phyloP scores from a whole-genome alignment of 2,797 vertebrate genomes.

The Poecilia picta region DNA sequence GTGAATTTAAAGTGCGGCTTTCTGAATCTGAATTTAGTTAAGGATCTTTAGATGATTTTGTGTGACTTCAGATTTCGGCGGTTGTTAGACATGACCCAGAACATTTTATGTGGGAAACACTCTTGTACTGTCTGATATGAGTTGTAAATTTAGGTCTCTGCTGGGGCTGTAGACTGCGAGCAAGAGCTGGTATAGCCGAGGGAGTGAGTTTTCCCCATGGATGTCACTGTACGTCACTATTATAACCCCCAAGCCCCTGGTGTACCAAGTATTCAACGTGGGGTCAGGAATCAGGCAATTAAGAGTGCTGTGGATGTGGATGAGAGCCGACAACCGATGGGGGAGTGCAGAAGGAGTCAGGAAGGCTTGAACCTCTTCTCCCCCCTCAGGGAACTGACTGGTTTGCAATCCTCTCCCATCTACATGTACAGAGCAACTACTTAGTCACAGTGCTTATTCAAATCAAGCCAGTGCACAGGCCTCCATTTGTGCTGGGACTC shows the following conservation, averaged over 20 bases:
- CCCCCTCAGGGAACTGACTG: slow-evolving; percentile 66
- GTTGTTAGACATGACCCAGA: slow-evolving; percentile 1
- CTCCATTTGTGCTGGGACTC: slow-evolving; percentile 22
- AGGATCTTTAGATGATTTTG: background rate
- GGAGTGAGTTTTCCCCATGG: slow-evolving; percentile 49
- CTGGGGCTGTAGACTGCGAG: slow-evolving; percentile 22
- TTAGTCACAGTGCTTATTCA: slow-evolving; percentile 64
- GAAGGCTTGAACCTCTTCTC: slow-evolving; percentile 55
- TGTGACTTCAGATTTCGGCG: slow-evolving; percentile 2
- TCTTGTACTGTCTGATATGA: slow-evolving; percentile 20
- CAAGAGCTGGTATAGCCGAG: slow-evolving; percentile 37
- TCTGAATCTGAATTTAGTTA: background rate
- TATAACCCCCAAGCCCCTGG: slow-evolving; percentile 56
- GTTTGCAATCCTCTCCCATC: slow-evolving; percentile 59
- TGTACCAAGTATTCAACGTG: slow-evolving; percentile 52
- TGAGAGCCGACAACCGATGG: slow-evolving; percentile 74
- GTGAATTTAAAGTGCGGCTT: background rate
- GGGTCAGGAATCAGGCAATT: slow-evolving; percentile 71
- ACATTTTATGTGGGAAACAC: slow-evolving; percentile 8
- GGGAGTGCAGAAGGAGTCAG: slow-evolving; percentile 65
- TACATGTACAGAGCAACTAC: slow-evolving; percentile 47
- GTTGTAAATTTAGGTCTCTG: slow-evolving; percentile 38
- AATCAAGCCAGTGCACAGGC: slow-evolving; percentile 49
- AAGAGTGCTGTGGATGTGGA: slow-evolving; percentile 60
- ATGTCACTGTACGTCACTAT: slow-evolving; percentile 72